These are phyloP conservation scores for Dugesia japonica DNA, from an alignment of 2,888 invertebrate species.

Conservation along the genomic window DNA sequence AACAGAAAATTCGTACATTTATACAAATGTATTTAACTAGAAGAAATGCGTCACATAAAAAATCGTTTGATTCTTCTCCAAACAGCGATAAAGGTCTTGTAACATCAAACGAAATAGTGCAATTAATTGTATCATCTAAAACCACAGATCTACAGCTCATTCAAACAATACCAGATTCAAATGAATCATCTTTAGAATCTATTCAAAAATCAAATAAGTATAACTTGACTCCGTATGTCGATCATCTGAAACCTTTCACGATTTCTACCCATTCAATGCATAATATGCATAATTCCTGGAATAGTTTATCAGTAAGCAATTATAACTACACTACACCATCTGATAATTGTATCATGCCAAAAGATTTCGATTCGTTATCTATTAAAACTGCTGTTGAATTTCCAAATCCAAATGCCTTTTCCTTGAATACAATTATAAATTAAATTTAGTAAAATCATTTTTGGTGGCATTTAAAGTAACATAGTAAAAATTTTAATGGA, in stretches of 20 bases:
- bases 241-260: not conserved
- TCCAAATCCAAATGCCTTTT: slow-evolving; percentile 7
- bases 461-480: too few relatives aligned
- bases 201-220: not conserved
- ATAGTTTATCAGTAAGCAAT: not conserved
- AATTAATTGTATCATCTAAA: not conserved
- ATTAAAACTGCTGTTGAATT: slow-evolving; percentile 15
- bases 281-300: not conserved
- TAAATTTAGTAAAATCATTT: too few relatives aligned
- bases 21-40: not conserved
- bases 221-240: not conserved
- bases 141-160: not conserved
- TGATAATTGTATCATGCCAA: not conserved
- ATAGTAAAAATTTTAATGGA: too few relatives aligned
- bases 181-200: not conserved
- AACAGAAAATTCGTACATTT: not conserved
- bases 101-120: not conserved
- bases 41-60: not conserved
- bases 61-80: not conserved
- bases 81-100: not conserved
- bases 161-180: not conserved
- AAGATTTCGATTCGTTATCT: not conserved
- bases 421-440: not conserved
- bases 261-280: not conserved
- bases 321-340: not conserved